These are phyloP conservation scores for Eubasilissa splendida DNA, from an alignment of 2,888 invertebrate genomes.

Conservation along the genomic window DNA sequence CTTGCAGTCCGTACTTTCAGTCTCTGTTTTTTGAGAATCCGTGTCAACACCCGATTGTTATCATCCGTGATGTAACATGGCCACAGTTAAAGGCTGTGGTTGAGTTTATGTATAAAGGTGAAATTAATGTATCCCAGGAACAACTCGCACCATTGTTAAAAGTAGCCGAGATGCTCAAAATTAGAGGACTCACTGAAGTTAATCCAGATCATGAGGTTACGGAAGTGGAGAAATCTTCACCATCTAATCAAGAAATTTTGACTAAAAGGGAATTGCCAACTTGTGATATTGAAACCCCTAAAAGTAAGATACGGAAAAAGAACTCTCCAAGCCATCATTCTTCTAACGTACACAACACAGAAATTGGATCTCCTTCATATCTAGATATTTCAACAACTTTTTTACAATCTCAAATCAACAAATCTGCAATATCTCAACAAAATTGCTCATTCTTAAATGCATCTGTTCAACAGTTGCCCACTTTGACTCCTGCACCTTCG, in stretches of 20 bases:
- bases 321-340: constrained; percentile 30
- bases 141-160: constrained; percentile 43
- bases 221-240: constrained; percentile 29
- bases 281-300: constrained; percentile 29
- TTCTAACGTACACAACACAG: neutral
- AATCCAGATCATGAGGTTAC: constrained; percentile 66
- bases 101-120: constrained; percentile 96
- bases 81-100: constrained; percentile 89
- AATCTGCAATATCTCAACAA: constrained; percentile 20
- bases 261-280: constrained; percentile 21
- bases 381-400: constrained; percentile 23
- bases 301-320: constrained; percentile 32
- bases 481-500: neutral
- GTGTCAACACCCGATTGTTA: constrained; percentile 94
- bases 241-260: constrained; percentile 9
- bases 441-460: neutral
- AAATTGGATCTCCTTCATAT: constrained; percentile 24
- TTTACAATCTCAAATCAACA: constrained; percentile 29
- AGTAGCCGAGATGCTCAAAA: constrained; percentile 75
- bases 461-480: neutral
- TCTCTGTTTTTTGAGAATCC: constrained; percentile 92
- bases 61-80: constrained; percentile 87
- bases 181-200: constrained; percentile 90
- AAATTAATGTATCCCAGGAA: constrained; percentile 95
- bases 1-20: constrained; percentile 95